A percentile compares a stretch with the other conserved stretches of the same genome.
Evolutionary conservation across 2,797 vertebrate species (phyloP).

Genomic region (Danio albolineatus): DNA sequence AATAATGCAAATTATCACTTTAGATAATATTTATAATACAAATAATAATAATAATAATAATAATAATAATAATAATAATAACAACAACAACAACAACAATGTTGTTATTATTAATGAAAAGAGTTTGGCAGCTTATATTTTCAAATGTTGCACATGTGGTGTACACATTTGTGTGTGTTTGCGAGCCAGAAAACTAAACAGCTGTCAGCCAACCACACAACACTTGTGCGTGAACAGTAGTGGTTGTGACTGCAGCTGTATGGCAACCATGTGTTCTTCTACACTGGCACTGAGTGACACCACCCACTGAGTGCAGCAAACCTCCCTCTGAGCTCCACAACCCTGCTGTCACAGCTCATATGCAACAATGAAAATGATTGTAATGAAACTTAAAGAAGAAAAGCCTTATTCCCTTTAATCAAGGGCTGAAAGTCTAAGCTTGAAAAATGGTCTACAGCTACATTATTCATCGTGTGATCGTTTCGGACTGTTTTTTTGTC

Average conservation of each 20-base stretch:
- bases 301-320: slow-evolving; percentile 10
- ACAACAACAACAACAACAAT: no score
- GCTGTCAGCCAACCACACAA: slow-evolving; percentile 32
- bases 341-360: background rate
- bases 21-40: no score
- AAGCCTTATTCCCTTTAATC: background rate
- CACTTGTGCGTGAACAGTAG: slow-evolving; percentile 34
- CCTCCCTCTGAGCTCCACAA: slow-evolving; percentile 13
- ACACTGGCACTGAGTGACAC: slow-evolving; percentile 52
- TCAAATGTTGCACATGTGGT: slow-evolving; percentile 1
- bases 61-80: no score
- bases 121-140: background rate
- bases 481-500: background rate
- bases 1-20: no score
- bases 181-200: slow-evolving; percentile 32
- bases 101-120: background rate
- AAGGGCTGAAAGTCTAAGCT: background rate
- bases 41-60: no score
- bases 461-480: background rate
- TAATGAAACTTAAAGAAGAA: slow-evolving; percentile 2
- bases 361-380: background rate
- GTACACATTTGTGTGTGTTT: background rate
- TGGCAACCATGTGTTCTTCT: slow-evolving; percentile 49
- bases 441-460: background rate
- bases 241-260: slow-evolving; percentile 50